Evolutionary conservation across 2,888 invertebrate genomes (phyloP), one percentile per base, ranked within the genome.

Genomic region (Rhaphigaster nebulosa): DNA sequence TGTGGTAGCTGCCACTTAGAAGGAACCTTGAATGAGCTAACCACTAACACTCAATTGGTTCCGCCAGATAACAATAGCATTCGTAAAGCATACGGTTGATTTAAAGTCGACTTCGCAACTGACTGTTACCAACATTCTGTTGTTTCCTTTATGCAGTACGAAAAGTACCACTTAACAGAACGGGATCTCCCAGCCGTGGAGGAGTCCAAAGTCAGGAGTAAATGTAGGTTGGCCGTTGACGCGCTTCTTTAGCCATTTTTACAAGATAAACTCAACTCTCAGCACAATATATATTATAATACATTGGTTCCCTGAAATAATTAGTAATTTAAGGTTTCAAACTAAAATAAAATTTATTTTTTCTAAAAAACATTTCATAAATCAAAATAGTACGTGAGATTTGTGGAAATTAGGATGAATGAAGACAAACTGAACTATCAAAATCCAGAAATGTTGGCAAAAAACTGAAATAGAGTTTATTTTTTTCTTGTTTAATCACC

Each of bases 31-130:
- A 76, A 38, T 76, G 70, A 76, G 38, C 70, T 76, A 76, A 76
- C 70, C 70, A 38, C 70, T 76, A 76, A 76, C 70, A 76, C 18
- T 2, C 70, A 76, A 76, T 76, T 38, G 70, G 70, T 76, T 76
- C 70, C 70, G 70, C 70, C 70, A 76, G 70, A 20, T 76, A 76
- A 76, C 70, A 76, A 76, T 76, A 76, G 70, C 70, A 76, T 76
- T 76, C 70, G 70, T 76, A 76, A 76, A 76, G 70, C 70, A 76
- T 76, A 76, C 70, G 70, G 70, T 76, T 76, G 70, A 76, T 76
- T 76, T 76, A 76, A 76, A 76, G 70, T 38, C 70, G 70, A 76
- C 70, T 76, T 76, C 70, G 70, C 70, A 76, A 76, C 70, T 38
- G 70, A 20, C 70, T 34, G 29, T 76, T 76, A 76, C 70, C 70